Evolutionary conservation across 2,113 vertebrate genomes (phyloP).

Genomic region (Lasiurus cinereus): DNA sequence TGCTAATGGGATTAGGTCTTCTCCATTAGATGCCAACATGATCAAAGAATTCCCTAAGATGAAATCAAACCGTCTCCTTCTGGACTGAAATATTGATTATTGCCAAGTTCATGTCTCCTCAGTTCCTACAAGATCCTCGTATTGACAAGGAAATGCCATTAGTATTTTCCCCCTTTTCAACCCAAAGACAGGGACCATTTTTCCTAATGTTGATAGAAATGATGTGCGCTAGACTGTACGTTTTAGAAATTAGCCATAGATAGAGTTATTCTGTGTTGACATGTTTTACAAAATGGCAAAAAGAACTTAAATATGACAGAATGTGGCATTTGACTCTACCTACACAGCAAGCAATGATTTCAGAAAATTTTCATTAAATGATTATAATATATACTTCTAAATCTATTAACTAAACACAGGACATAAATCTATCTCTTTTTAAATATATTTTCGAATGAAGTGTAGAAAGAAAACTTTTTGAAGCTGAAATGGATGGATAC

Average conservation of each 20-base stretch:
- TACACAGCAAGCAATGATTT: neutral
- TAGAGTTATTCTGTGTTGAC: neutral
- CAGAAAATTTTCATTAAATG: slow-evolving; percentile 24
- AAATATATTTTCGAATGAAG: neutral
- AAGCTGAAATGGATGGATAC: slow-evolving; percentile 38
- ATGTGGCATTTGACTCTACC: neutral
- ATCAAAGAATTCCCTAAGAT: slow-evolving; percentile 45
- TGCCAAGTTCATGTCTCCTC: slow-evolving; percentile 52
- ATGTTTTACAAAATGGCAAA: neutral
- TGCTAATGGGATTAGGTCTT: slow-evolving; percentile 71
- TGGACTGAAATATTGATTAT: slow-evolving; percentile 69
- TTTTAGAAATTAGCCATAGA: slow-evolving; percentile 13
- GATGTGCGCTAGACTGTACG: neutral
- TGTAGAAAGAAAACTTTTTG: slow-evolving; percentile 3
- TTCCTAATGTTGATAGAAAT: neutral
- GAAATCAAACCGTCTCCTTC: slow-evolving; percentile 57
- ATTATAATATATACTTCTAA: neutral
- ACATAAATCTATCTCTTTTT: slow-evolving; percentile 2
- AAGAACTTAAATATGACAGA: neutral
- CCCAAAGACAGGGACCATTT: neutral
- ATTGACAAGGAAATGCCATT: neutral
- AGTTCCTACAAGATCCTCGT: slow-evolving; percentile 29
- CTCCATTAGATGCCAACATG: slow-evolving; percentile 45
- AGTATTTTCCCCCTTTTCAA: slow-evolving; percentile 43
- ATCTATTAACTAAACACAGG: slow-evolving; percentile 34